These are phyloP conservation scores for Trichacis sp. DNA, from an alignment of 2,888 invertebrate genomes.

Conservation along the genomic window DNA sequence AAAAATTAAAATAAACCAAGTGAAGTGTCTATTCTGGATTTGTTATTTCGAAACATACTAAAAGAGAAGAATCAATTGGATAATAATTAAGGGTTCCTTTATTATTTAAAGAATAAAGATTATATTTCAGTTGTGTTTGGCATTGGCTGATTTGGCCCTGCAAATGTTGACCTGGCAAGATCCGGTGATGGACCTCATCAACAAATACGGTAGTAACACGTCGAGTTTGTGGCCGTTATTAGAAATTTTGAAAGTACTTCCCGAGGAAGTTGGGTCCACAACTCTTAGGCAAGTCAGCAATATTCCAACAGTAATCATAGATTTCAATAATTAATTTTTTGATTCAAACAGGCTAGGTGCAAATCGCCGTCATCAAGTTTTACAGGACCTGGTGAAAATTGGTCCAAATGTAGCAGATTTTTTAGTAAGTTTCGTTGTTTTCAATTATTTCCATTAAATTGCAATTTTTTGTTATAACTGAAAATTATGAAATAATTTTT, in stretches of 20 bases:
- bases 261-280: constrained; percentile 92
- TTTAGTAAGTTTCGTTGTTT: constrained; percentile 73
- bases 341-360: constrained; percentile 85
- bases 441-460: not conserved
- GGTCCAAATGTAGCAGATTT: constrained; percentile 84
- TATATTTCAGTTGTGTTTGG: constrained; percentile 82
- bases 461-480: not conserved
- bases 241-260: constrained; percentile 92
- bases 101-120: too few relatives aligned
- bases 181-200: constrained; percentile 86
- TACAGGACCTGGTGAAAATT: constrained; percentile 81
- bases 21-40: too few relatives aligned
- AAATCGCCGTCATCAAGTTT: constrained; percentile 88
- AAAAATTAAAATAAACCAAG: too few relatives aligned
- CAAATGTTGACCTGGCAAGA: constrained; percentile 95
- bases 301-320: too few relatives aligned
- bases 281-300: constrained; percentile 76
- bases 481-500: too few relatives aligned
- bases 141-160: constrained; percentile 92
- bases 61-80: too few relatives aligned
- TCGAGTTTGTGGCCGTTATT: constrained; percentile 85
- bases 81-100: too few relatives aligned
- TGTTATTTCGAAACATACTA: too few relatives aligned
- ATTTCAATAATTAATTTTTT: too few relatives aligned
- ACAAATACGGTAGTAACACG: constrained; percentile 76